Evolutionary conservation across 64 coral and sea anemone genomes (phyloP), one percentile per base, ranked within the genome.

Genomic region (Porites lutea): DNA sequence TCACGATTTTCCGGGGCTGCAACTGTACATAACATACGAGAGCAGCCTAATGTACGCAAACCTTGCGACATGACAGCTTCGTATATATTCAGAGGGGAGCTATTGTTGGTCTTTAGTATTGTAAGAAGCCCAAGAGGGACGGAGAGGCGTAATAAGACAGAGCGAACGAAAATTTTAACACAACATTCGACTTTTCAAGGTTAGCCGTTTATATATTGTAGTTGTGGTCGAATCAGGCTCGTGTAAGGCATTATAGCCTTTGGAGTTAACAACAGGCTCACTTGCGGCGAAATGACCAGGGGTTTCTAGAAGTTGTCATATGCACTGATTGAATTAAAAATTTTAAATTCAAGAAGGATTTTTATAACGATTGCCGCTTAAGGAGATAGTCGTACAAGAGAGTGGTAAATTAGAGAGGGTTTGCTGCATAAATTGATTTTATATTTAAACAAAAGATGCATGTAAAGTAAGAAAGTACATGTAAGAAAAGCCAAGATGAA

Each of bases 131-230:
- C 23, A 23, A 63, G 57, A 37, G 78, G 46, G 61, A 65, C 43
- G 18, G 46, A 16, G 21, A 18, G 43, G 10, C 13, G 8, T 49
- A 49, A 75, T 16, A 82, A 5, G 59, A 60, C 27, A 14, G 7
- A 10, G 48, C 13, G 4, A 13, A 50, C 6, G 22, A 16, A 46
- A 67, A 65, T 68, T 65, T 84, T 6, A 21, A 2, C 12, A 69
- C 60, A 48, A 68, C 43, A 3, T n/a, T 69, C 46, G n/a, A 23
- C 44, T 23, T 84, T 19, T 84, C 62, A n/a, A 84, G 81, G 81
- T 84, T 68, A 84, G 81, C 61, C 16, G 4, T 46, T 62, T 16
- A 6, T 19, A 65, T 10, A 19, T 83, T 21, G 19, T 65, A 18
- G 4, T 65, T 65, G 5, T 65, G 19, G 43, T 74, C 13, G 3